Percentiles rank a stretch among this genome's conserved stretches.
These are phyloP conservation scores for Florisuga fusca DNA, from an alignment of 2,797 vertebrate species.

Conservation along the genomic window DNA sequence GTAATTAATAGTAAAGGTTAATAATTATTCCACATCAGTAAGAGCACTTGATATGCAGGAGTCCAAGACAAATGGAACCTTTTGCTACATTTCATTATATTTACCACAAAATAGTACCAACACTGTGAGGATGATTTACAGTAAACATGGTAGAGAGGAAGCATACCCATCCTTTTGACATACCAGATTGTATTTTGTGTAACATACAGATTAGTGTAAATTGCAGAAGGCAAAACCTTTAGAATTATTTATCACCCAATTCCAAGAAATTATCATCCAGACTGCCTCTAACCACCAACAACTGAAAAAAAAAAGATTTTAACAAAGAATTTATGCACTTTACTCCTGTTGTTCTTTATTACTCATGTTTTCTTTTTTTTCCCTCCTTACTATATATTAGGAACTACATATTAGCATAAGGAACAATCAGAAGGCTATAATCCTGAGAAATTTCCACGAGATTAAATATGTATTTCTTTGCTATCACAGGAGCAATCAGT, in stretches of 20 bases:
- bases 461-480: neutral
- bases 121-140: neutral
- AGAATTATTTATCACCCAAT: neutral
- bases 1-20: neutral
- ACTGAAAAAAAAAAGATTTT: neutral
- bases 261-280: neutral
- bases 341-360: neutral
- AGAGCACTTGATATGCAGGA: neutral
- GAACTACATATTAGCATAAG: neutral
- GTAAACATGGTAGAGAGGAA: neutral
- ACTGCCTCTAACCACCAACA: neutral
- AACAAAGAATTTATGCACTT: neutral
- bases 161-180: neutral
- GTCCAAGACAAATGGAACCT: neutral
- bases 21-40: neutral
- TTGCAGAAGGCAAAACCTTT: neutral
- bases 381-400: neutral
- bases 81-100: neutral
- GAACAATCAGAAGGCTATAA: neutral
- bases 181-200: neutral
- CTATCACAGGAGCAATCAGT: slow-evolving; percentile 20
- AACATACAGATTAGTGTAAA: neutral
- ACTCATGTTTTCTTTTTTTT: neutral
- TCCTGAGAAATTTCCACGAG: neutral
- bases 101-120: neutral